Evolutionary conservation across 2,797 vertebrate genomes (phyloP), one percentile per base, ranked within the genome.

Genomic region (Allobates femoralis): DNA sequence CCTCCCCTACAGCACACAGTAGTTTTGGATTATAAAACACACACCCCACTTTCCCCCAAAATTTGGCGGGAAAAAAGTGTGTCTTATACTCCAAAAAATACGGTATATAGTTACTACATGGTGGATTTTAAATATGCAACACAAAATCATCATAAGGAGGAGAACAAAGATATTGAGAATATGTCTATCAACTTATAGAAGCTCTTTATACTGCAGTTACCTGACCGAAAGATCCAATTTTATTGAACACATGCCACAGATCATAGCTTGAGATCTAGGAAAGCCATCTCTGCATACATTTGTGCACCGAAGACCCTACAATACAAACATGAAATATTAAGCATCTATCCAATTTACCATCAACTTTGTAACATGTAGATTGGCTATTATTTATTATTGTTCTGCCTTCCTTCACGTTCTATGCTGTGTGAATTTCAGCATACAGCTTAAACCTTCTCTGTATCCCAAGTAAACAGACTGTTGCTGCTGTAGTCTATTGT

Each of bases 211-310:
- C 46, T 30, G 69, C 16, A 18, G 55, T 80, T 26, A 89, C 88
- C 75, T 89, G 88, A 23, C 88, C 88, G 84, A 89, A 89, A 21
- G 85, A 85, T 56, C 85, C 73, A 34, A 51, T 76, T 32, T 69
- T 69, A 87, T 16, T 11, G 88, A 79, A 56, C 88, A 89, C 71
- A 76, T 71, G 23, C 64, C 51, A 62, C 88, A 89, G 18, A 89
- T 73, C 51, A 89, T 60, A 53, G 76, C 88, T 58, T 75, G 75
- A 15, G 51, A 71, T 55, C 84, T 79, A 30, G 10, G 81, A 21
- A 86, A 89, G 4, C 88, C 88, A 78, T 83, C 69, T 3, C 81
- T 66, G 60, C 85, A 86, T 16, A 53, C 6, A 6, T 60, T n/a
- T 21, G 32, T 71, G 34, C 88, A 89, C 32, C 81, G 88, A 2